phyloP scores from a whole-genome alignment of 1,140 invertebrate genomes.

The Drosophila burlai region DNA sequence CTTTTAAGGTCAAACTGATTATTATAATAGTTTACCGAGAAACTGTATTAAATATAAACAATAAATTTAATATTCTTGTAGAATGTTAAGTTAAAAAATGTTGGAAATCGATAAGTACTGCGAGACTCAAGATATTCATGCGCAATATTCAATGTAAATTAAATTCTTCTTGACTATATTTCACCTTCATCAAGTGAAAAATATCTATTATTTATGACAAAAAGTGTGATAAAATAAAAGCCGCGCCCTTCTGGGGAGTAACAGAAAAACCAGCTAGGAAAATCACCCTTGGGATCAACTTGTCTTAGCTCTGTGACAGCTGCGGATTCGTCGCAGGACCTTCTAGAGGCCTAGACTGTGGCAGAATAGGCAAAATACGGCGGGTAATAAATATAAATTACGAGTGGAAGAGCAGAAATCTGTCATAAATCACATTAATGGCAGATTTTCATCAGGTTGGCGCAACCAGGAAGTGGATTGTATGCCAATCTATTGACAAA shows the following conservation, averaged over 20 bases:
- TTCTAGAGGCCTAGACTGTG: neutral
- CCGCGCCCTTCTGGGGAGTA: neutral
- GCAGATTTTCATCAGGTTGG: conserved; percentile 56
- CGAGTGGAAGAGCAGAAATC: conserved; percentile 43
- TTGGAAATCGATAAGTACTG: neutral
- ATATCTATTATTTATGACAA: conserved; percentile 1
- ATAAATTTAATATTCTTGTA: neutral
- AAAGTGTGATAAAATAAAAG: conserved; percentile 5
- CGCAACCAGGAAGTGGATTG: conserved; percentile 35
- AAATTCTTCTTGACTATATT: neutral
- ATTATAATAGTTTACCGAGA: neutral
- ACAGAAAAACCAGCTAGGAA: conserved; percentile 1
- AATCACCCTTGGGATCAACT: conserved; percentile 34
- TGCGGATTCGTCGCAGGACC: conserved; percentile 19
- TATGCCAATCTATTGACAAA: conserved; percentile 47
- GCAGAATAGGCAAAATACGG: conserved; percentile 31
- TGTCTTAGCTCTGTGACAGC: conserved; percentile 33
- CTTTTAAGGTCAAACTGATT: neutral
- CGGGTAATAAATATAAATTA: conserved; percentile 66
- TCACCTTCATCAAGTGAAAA: conserved; percentile 10
- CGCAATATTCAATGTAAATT: neutral
- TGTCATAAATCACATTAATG: conserved; percentile 68
- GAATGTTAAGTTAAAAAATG: neutral
- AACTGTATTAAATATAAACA: neutral
- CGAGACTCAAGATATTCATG: neutral